Conservation (phyloP, 2,113 vertebrate genomes). For the Galeopterus variegatus region DNA sequence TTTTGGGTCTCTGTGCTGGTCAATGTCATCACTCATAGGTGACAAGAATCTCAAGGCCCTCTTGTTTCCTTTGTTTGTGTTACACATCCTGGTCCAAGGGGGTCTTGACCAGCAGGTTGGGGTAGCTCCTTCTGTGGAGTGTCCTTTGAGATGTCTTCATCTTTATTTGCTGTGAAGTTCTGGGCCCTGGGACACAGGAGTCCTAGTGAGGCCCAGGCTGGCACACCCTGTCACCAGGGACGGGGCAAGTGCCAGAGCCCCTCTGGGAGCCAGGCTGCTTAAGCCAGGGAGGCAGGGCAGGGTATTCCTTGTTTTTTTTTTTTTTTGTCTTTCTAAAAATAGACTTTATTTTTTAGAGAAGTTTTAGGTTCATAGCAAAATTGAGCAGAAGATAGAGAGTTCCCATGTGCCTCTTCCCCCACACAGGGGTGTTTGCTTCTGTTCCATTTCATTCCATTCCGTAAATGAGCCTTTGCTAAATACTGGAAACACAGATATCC, state of each 20-base stretch:
- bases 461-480: not conserved
- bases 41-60: not conserved
- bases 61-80: not conserved
- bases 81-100: not conserved
- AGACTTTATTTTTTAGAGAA: not conserved
- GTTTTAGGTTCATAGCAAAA: not conserved
- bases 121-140: not conserved
- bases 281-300: not conserved
- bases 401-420: not conserved
- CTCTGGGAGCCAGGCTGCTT: not conserved
- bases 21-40: not conserved
- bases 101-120: not conserved
- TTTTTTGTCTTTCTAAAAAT: not conserved
- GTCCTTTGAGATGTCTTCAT: not conserved
- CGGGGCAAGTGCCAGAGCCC: not conserved
- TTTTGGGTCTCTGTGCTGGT: not conserved
- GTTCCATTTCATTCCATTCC: not conserved
- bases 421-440: not conserved
- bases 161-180: not conserved
- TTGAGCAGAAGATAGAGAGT: not conserved
- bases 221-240: not conserved
- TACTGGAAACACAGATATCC: not conserved
- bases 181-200: not conserved
- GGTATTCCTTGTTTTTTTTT: not conserved
- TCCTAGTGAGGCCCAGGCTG: not conserved